Base-by-base conservation (phyloP, 2,888 invertebrate species). In the Tachina grossa region DNA sequence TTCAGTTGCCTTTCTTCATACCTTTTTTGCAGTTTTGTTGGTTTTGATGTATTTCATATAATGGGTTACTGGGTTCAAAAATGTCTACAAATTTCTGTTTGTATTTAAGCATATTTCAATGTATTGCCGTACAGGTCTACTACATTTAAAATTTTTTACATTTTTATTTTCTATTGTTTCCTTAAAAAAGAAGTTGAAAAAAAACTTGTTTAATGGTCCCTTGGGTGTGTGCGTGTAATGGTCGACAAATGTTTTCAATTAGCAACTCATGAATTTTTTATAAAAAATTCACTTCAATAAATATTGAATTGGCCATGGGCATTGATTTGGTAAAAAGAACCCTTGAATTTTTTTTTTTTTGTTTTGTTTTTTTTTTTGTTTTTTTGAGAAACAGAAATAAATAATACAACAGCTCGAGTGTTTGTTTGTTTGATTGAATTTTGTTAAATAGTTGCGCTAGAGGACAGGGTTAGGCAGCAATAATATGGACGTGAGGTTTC, bases 171-270 rank as follows among this genome's bases (percentile, higher is more conserved):
- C 22, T 49, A 16, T 14, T 59, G 43, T 14, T n/a, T 47, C 47
- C 31, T 72, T 10, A 31, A 63, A 45, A 22, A 65, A 53, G 43
- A 79, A 81, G 43, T 31, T 5, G 22, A 51, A 63, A 41, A 71
- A n/a, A 45, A 75, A 82, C 76, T 79, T 69, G 71, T 81, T 85
- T 79, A 72, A 72, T 47, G 65, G 71, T 59, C 59, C 66, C 84
- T 87, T 87, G 87, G 84, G 86, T 79, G 76, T 84, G 78, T 81
- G 83, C 81, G 83, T 83, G 66, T 76, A 84, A 84, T 83, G 87
- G 86, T 87, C 91, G 90, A 91, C 91, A 91, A 91, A 91, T 89
- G 89, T 91, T 91, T 91, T 91, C 92, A 91, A 91, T 91, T 91
- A 91, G 89, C 89, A 91, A 88, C 88, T 90, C 91, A 89, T 91